Evolutionary conservation across 2,888 invertebrate genomes (phyloP), one percentile per base, ranked within the genome.

Genomic region (Acrocyrtus sp.): DNA sequence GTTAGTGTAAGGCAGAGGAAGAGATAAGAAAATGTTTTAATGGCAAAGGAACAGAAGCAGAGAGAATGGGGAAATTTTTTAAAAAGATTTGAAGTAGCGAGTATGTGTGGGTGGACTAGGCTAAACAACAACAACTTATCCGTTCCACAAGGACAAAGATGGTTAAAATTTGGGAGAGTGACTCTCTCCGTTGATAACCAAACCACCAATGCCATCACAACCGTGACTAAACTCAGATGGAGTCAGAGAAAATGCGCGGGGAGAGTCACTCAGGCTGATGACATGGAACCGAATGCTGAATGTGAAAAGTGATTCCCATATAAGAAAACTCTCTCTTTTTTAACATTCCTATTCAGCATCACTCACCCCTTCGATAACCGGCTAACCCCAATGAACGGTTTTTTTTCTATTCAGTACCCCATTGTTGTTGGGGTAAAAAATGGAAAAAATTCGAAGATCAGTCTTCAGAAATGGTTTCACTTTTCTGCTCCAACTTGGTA

Each of bases 231-330:
- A 29, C 10, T n/a, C n/a, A n/a, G n/a, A n/a, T n/a, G n/a, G n/a
- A n/a, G n/a, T n/a, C n/a, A n/a, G n/a, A n/a, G n/a, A n/a, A n/a
- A 34, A 34, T 34, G 34, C 34, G 5, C 29, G n/a, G 15, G 17
- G 21, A 63, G 22, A 58, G 39, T 48, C 67, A 67, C 50, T 58
- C 51, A 58, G 41, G 19, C 58, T 43, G 67, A 67, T 67, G 67
- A 67, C 67, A 67, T 58, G 58, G 53, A 67, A 67, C 67, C 67
- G 29, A 50, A 67, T 58, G 58, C 67, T 58, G 57, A 56, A 56
- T 50, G 66, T 66, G 57, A 57, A 48, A 48, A 50, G n/a, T n/a
- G n/a, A n/a, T n/a, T n/a, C n/a, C n/a, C n/a, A n/a, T n/a, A n/a
- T n/a, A n/a, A n/a, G n/a, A n/a, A n/a, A n/a, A n/a, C n/a, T n/a